Evolutionary conservation across 1,140 invertebrate species (phyloP).

Genomic region (Drosophila mayri): DNA sequence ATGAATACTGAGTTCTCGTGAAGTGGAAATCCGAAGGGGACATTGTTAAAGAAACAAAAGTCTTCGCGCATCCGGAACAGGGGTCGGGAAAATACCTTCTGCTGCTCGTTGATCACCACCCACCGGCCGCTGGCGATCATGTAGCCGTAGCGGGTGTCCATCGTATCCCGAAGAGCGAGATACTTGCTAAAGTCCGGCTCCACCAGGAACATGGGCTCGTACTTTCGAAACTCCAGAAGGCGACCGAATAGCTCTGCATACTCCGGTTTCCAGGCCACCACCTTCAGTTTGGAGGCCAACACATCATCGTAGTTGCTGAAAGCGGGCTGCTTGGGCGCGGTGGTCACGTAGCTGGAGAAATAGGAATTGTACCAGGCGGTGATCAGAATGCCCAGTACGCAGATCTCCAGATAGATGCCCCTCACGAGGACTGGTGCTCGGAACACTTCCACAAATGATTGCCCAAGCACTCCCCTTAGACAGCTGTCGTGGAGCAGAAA

Average conservation of each 20-base stretch:
- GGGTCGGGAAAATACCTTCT: slow-evolving; percentile 64
- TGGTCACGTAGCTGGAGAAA: slow-evolving; percentile 76
- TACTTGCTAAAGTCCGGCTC: slow-evolving; percentile 55
- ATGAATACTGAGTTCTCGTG: slow-evolving; percentile 73
- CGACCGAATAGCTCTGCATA: slow-evolving; percentile 64
- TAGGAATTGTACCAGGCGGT: slow-evolving; percentile 78
- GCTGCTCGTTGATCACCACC: slow-evolving; percentile 67
- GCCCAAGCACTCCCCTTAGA: slow-evolving; percentile 67
- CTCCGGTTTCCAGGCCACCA: slow-evolving; percentile 59
- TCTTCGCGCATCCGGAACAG: slow-evolving; percentile 65
- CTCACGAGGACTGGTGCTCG: slow-evolving; percentile 57
- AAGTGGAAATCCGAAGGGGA: slow-evolving; percentile 71
- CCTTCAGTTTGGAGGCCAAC: slow-evolving; percentile 53
- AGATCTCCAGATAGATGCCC: slow-evolving; percentile 72
- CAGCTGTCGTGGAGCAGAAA: slow-evolving; percentile 71
- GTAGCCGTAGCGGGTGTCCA: slow-evolving; percentile 65
- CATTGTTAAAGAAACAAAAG: slow-evolving; percentile 73
- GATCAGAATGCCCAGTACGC: slow-evolving; percentile 67
- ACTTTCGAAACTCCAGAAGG: slow-evolving; percentile 54
- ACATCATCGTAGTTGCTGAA: slow-evolving; percentile 66
- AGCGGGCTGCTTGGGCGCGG: slow-evolving; percentile 53
- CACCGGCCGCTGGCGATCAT: slow-evolving; percentile 65
- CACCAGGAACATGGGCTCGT: slow-evolving; percentile 62
- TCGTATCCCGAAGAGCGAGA: slow-evolving; percentile 49
- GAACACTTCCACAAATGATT: slow-evolving; percentile 64